These are phyloP conservation scores for Cottus gobio DNA, from an alignment of 2,113 vertebrate species.

Conservation along the genomic window DNA sequence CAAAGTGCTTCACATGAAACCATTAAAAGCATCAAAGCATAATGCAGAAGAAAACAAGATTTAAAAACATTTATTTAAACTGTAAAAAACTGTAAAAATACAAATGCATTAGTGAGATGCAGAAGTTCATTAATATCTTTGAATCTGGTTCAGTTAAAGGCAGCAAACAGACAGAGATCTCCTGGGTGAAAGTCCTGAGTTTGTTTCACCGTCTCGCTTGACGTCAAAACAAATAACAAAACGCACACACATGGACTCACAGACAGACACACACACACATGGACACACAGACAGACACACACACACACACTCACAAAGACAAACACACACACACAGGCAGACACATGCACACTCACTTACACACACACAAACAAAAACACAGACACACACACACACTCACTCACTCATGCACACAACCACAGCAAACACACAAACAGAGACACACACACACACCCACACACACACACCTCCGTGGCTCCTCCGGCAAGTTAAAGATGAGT, in stretches of 20 bases:
- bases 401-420: background rate
- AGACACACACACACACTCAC: constrained; percentile 1
- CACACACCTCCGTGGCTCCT: constrained; percentile 31
- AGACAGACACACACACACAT: too few species aligned
- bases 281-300: too few species aligned
- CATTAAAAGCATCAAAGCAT: too few species aligned
- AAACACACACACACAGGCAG: constrained; percentile 24
- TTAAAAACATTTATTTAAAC: too few species aligned
- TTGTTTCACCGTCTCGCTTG: background rate
- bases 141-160: too few species aligned
- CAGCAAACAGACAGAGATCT: background rate
- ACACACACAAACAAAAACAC: background rate
- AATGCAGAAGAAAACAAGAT: too few species aligned
- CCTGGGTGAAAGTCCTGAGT: background rate
- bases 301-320: too few species aligned
- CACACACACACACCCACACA: constrained; percentile 2
- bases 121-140: too few species aligned
- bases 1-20: too few species aligned
- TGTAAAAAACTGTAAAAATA: too few species aligned
- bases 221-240: too few species aligned
- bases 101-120: too few species aligned
- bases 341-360: constrained; percentile 5
- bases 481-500: background rate
- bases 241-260: background rate
- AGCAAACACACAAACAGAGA: background rate